Evolutionary conservation across 2,113 vertebrate species (phyloP).

Genomic region (Thymallus thymallus): DNA sequence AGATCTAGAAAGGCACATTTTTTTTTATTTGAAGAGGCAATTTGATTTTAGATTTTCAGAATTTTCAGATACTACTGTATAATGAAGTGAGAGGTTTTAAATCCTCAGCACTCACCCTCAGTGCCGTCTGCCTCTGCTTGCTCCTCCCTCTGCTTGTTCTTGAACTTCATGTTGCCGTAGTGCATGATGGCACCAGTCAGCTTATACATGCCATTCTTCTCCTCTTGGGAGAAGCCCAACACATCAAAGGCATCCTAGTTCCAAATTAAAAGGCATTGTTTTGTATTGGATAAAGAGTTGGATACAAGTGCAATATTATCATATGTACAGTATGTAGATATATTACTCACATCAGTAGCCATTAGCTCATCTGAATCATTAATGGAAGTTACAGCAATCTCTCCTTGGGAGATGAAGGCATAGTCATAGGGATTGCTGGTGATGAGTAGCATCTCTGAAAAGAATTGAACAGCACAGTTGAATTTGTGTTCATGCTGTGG

Average conservation of each 20-base stretch:
- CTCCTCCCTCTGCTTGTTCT: slow-evolving; percentile 81
- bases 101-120: slow-evolving; percentile 62
- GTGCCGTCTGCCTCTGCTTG: slow-evolving; percentile 81
- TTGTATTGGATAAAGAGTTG: neutral
- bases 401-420: too few species aligned
- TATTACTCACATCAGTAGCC: too few species aligned
- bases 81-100: neutral
- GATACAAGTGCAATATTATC: too few species aligned
- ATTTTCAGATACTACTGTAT: slow-evolving; percentile 24
- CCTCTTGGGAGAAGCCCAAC: slow-evolving; percentile 79
- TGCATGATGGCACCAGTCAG: slow-evolving; percentile 80
- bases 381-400: too few species aligned
- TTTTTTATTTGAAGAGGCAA: neutral
- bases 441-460: too few species aligned
- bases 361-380: too few species aligned
- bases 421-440: too few species aligned
- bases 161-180: slow-evolving; percentile 81
- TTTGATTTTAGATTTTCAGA: neutral
- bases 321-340: neutral
- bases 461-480: too few species aligned
- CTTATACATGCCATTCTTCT: slow-evolving; percentile 75
- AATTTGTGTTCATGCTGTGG: too few species aligned
- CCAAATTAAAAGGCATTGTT: neutral
- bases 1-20: slow-evolving; percentile 62
- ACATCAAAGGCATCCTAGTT: slow-evolving; percentile 76